Percentiles rank a stretch among this genome's conserved stretches.
Evolutionary conservation across 2,888 invertebrate species (phyloP).

Genomic region (Gymnosoma rotundatum): DNA sequence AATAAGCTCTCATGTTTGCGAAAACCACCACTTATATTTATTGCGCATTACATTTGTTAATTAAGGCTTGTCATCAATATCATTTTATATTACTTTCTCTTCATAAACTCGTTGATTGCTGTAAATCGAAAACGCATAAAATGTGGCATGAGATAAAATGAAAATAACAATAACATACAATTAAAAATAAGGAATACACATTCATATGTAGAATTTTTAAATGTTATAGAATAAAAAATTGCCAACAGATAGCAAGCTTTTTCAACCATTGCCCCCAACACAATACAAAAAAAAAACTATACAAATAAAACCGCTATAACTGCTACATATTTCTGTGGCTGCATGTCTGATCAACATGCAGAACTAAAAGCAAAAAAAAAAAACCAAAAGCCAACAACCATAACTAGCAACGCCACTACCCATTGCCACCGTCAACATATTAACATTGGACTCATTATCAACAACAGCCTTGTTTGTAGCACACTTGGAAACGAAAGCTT

Average conservation of each 20-base stretch:
- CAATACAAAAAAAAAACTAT: not conserved
- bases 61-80: slow-evolving; percentile 70
- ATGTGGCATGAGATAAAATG: slow-evolving; percentile 21
- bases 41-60: slow-evolving; percentile 65
- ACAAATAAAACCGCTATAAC: slow-evolving; percentile 14
- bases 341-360: slow-evolving; percentile 37
- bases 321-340: slow-evolving; percentile 15
- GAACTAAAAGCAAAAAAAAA: slow-evolving; percentile 5
- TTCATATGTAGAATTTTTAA: not conserved
- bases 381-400: slow-evolving; percentile 40
- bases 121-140: slow-evolving; percentile 56
- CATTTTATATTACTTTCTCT: slow-evolving; percentile 60
- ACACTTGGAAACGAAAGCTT: slow-evolving; percentile 47
- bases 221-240: slow-evolving; percentile 8
- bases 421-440: slow-evolving; percentile 53
- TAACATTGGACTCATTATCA: slow-evolving; percentile 59
- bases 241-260: slow-evolving; percentile 13
- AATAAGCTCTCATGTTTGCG: slow-evolving; percentile 14
- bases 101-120: slow-evolving; percentile 46
- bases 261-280: slow-evolving; percentile 26
- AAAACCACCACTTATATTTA: slow-evolving; percentile 55
- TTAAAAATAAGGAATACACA: not conserved
- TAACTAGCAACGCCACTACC: slow-evolving; percentile 56
- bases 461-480: slow-evolving; percentile 48
- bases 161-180: slow-evolving; percentile 7